phyloP scores from a whole-genome alignment of 1,140 invertebrate genomes.

The Thrips palmi region DNA sequence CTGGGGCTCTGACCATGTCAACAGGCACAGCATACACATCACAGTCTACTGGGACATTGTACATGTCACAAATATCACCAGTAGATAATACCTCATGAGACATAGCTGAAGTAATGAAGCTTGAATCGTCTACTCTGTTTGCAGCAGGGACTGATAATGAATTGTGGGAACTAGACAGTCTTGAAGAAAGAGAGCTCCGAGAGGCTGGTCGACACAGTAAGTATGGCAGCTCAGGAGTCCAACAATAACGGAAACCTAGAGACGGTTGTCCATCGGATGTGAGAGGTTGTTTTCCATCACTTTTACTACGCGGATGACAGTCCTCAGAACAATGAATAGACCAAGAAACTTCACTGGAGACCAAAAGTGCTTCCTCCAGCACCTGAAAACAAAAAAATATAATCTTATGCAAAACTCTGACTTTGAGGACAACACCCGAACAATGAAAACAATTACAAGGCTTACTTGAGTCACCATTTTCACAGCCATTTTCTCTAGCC shows the following conservation, averaged over 20 bases:
- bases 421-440: too few species aligned
- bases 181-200: constrained; percentile 47
- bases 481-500: too few species aligned
- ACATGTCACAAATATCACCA: constrained; percentile 59
- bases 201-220: constrained; percentile 42
- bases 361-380: neutral
- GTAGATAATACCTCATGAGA: constrained; percentile 56
- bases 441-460: too few species aligned
- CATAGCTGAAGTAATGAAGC: constrained; percentile 69
- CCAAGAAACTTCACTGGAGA: constrained; percentile 14
- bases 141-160: constrained; percentile 48
- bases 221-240: constrained; percentile 34
- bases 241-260: too few species aligned
- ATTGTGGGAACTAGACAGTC: constrained; percentile 62
- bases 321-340: constrained; percentile 23
- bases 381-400: too few species aligned
- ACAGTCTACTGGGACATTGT: constrained; percentile 68
- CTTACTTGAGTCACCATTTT: too few species aligned
- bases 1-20: constrained; percentile 44
- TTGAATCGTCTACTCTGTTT: constrained; percentile 57
- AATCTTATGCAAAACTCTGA: too few species aligned
- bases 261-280: constrained; percentile 16
- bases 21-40: constrained; percentile 72
- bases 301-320: constrained; percentile 21
- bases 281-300: constrained; percentile 5